phyloP scores from a whole-genome alignment of 2,797 vertebrate genomes.

The Bucorvus abyssinicus region DNA sequence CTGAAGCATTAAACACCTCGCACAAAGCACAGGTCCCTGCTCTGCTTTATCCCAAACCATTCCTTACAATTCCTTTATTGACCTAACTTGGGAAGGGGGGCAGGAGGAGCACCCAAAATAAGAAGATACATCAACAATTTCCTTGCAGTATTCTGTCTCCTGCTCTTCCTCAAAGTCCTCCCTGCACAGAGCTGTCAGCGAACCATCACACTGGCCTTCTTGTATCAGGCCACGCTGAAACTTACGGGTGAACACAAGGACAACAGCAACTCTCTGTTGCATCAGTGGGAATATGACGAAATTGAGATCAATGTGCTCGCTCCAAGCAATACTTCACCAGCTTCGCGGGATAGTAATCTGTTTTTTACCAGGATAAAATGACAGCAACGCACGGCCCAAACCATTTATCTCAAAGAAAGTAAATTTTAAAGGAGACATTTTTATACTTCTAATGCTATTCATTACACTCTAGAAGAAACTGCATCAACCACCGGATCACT shows the following conservation, averaged over 20 bases:
- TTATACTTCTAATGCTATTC: slow-evolving; percentile 9
- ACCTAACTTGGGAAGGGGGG: not conserved
- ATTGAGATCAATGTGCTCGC: not conserved
- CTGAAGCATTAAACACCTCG: not conserved
- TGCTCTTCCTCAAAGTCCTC: not conserved
- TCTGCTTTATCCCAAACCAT: not conserved
- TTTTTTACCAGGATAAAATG: not conserved
- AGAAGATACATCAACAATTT: not conserved
- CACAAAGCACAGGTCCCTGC: not conserved
- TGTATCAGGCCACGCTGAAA: not conserved
- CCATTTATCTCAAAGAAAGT: not conserved
- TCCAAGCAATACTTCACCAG: not conserved
- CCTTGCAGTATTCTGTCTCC: not conserved
- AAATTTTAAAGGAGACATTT: not conserved
- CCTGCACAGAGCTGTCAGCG: not conserved
- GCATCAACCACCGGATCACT: not conserved
- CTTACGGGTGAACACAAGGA: not conserved
- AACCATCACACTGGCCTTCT: not conserved
- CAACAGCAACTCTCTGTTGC: not conserved
- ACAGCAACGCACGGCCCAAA: not conserved
- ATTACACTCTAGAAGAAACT: slow-evolving; percentile 14
- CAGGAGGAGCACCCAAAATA: not conserved
- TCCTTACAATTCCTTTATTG: not conserved
- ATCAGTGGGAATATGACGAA: not conserved
- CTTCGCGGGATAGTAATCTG: not conserved